Conservation (phyloP, 2,797 vertebrate species). For the Acanthurus leucopareius region DNA sequence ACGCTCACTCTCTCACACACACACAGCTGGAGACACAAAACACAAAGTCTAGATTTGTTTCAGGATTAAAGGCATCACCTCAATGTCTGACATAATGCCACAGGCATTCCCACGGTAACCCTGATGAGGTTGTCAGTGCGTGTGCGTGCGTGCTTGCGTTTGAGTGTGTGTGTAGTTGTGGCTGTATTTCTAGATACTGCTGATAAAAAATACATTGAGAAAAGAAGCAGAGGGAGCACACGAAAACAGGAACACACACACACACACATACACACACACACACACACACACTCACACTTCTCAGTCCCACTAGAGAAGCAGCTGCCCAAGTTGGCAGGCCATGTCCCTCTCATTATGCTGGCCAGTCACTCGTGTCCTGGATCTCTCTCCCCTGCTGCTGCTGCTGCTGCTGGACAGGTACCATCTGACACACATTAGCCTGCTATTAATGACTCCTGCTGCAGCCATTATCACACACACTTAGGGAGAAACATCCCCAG, state of each 20-base stretch:
- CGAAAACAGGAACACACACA: conserved; percentile 33
- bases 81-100: conserved; percentile 80
- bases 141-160: conserved; percentile 5
- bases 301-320: conserved; percentile 70
- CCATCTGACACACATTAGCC: conserved; percentile 85
- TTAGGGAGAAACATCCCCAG: conserved; percentile 65
- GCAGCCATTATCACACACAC: conserved; percentile 74
- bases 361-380: conserved; percentile 79
- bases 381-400: conserved; percentile 69
- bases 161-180: neutral
- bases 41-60: conserved; percentile 81
- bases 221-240: conserved; percentile 31
- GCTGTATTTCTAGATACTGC: conserved; percentile 32
- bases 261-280: conserved; percentile 36
- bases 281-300: conserved; percentile 32
- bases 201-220: conserved; percentile 46
- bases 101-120: conserved; percentile 87
- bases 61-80: conserved; percentile 84
- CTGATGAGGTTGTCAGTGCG: conserved; percentile 47
- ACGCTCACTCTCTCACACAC: conserved; percentile 50
- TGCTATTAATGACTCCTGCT: conserved; percentile 81
- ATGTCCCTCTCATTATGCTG: conserved; percentile 79
- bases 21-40: conserved; percentile 65
- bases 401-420: conserved; percentile 79
- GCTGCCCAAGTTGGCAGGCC: conserved; percentile 77